Conservation (phyloP, 2,888 invertebrate species). For the Meiosimyza platycephala region DNA sequence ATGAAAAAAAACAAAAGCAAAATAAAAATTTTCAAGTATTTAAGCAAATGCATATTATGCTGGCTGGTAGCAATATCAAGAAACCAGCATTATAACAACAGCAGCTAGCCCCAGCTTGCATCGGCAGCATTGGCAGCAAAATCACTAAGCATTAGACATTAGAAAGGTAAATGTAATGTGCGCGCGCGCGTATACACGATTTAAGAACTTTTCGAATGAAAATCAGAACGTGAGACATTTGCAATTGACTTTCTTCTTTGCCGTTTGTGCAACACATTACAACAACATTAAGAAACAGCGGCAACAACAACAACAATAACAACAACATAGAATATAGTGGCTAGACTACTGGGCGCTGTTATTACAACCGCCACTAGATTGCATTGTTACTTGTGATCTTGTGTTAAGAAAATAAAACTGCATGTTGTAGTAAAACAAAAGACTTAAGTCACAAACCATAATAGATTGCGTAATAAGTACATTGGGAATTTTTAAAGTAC, state of each 20-base stretch:
- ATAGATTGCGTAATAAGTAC: background rate
- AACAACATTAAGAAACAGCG: constrained; percentile 5
- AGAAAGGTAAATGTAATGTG: constrained; percentile 27
- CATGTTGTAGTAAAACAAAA: constrained; percentile 3
- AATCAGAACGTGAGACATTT: constrained; percentile 59
- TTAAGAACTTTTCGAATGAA: constrained; percentile 47
- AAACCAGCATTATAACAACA: constrained; percentile 20
- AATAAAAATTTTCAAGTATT: background rate
- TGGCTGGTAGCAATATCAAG: constrained; percentile 58
- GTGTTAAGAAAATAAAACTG: background rate
- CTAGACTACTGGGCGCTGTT: constrained; percentile 38
- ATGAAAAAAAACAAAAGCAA: constrained; percentile 2
- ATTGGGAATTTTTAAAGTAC: no score
- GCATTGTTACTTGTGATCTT: background rate
- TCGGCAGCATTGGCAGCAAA: no score
- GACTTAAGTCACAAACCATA: background rate
- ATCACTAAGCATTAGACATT: constrained; percentile 1
- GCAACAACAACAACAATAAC: constrained; percentile 7
- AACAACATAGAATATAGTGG: constrained; percentile 42
- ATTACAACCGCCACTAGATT: background rate
- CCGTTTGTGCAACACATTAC: constrained; percentile 20
- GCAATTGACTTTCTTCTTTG: constrained; percentile 52
- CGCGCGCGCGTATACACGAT: constrained; percentile 11
- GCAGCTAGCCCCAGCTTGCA: constrained; percentile 20
- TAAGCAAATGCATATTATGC: constrained; percentile 55